These are phyloP conservation scores for Picus viridis DNA, from an alignment of 2,797 vertebrate species.

Conservation along the genomic window DNA sequence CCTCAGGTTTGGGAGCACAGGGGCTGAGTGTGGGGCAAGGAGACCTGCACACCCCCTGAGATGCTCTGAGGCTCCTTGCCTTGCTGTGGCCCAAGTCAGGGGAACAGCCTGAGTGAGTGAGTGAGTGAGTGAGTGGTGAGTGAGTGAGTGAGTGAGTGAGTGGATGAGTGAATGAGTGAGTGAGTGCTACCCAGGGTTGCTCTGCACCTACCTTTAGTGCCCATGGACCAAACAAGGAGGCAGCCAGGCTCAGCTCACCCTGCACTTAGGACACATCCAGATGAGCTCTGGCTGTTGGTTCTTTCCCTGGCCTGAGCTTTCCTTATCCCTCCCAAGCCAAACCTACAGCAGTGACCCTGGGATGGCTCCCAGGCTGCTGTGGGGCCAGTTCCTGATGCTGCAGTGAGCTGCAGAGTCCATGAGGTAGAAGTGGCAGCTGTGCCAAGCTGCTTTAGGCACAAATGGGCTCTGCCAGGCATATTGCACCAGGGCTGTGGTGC, in stretches of 20 bases:
- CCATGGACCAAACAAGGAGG: accelerated
- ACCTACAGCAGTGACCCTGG: background rate
- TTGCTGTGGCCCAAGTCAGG: background rate
- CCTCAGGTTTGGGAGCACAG: background rate
- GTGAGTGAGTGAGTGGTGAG: background rate
- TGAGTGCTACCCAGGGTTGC: accelerated
- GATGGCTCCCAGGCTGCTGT: too few relatives aligned
- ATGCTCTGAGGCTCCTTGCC: background rate
- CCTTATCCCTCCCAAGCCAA: accelerated
- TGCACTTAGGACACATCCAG: accelerated
- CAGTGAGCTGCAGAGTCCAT: accelerated
- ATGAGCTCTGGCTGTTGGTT: background rate
- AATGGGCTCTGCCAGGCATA: accelerated
- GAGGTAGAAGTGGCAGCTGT: too few relatives aligned
- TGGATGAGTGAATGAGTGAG: background rate
- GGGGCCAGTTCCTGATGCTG: background rate
- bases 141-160: background rate
- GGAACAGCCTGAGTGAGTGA: background rate
- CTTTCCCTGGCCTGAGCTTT: background rate
- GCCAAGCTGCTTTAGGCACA: background rate
- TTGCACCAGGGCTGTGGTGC: background rate
- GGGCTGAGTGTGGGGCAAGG: background rate
- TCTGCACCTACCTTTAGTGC: background rate
- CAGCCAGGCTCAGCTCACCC: background rate
- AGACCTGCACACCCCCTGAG: accelerated